These are phyloP conservation scores for Microcaecilia unicolor DNA, from an alignment of 2,797 vertebrate genomes.

Conservation along the genomic window DNA sequence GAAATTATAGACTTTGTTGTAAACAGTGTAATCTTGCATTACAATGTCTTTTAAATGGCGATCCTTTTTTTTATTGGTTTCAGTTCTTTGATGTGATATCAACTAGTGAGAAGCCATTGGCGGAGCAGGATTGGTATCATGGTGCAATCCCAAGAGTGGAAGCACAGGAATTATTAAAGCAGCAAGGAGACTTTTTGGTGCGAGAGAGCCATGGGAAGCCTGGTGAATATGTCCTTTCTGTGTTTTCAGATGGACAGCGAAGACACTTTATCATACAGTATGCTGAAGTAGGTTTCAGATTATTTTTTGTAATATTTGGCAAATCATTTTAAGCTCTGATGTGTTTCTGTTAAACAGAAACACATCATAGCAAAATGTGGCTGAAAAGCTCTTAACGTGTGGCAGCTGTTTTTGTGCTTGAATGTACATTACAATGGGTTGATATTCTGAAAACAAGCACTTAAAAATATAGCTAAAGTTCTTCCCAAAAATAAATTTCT, in stretches of 20 bases:
- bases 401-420: too few relatives aligned
- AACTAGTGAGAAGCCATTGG: constrained; percentile 75
- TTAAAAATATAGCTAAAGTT: too few relatives aligned
- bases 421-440: too few relatives aligned
- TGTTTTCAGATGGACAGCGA: constrained; percentile 86
- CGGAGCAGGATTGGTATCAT: constrained; percentile 94
- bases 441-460: too few relatives aligned
- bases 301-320: constrained; percentile 20
- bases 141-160: constrained; percentile 90
- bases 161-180: constrained; percentile 86
- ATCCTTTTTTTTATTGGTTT: constrained; percentile 21
- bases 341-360: too few relatives aligned
- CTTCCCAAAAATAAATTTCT: too few relatives aligned
- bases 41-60: too few relatives aligned
- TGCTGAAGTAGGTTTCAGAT: constrained; percentile 77
- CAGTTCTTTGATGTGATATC: constrained; percentile 85
- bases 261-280: constrained; percentile 97
- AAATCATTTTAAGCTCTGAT: too few relatives aligned
- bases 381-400: too few relatives aligned
- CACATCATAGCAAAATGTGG: too few relatives aligned
- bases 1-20: too few relatives aligned
- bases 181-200: constrained; percentile 93
- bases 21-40: too few relatives aligned
- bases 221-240: constrained; percentile 95
- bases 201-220: constrained; percentile 94